Evolutionary conservation across 2,113 vertebrate genomes (phyloP), one percentile per base, ranked within the genome.

Genomic region (Cisticola juncidis): DNA sequence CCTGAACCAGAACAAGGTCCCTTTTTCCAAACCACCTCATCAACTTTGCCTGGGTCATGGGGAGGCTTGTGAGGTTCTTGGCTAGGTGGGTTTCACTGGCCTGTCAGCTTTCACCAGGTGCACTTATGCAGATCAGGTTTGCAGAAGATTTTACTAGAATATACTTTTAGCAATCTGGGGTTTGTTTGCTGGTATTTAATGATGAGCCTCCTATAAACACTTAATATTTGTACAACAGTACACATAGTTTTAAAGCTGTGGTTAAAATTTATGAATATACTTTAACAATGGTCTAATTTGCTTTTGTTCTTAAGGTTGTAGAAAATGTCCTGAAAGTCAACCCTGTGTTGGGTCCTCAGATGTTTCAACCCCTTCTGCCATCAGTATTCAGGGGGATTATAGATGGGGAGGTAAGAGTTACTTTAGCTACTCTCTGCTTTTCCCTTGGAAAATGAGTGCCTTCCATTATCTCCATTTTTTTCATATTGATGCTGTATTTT

Each of bases 311-410:
- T 97, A 88, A 99, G 99, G 99, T 99, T 94, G 98, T 99, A 57
- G 99, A 99, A 98, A 99, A 99, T 96, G 98, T 98, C 86, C 96
- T 99, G 79, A 99, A 99, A 98, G 99, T 99, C 86, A 99, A 98
- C 66, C 99, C 99, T 91, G 73, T 98, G 77, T 90, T 99, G 95
- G 98, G 99, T 68, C 98, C 99, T 57, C 99, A 99, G 82, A 98
- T 99, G 98, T 99, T 99, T 97, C 99, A 99, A 71, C 98, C 99
- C 1, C 98, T 99, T 94, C 97, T 99, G 73, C 99, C 99, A 14
- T 97, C 97, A 84, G 97, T 99, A 93, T 98, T 99, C 95, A 98
- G 96, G 93, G 99, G 99, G 11, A 98, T 99, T 95, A 95, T 99
- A 81, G 98, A 99, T 57, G 99, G 99, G 26, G 99, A 99, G 99